phyloP scores from a whole-genome alignment of 35 echinoderm and acorn worm species.

The Acanthaster planci region DNA sequence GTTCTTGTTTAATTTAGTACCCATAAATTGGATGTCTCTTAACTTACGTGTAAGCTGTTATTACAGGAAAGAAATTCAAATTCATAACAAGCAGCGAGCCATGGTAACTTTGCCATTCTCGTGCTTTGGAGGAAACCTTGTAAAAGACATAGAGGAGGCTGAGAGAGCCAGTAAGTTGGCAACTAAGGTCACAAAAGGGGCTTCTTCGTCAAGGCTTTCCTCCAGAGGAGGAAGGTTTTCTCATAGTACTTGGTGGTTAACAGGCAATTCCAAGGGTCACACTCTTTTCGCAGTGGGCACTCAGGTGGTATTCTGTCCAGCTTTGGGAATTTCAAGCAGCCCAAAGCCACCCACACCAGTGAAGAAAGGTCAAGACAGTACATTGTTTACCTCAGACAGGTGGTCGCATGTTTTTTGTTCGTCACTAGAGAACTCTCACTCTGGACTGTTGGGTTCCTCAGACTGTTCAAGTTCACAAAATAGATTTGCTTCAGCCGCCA shows the following conservation, averaged over 20 bases:
- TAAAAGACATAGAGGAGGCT: not conserved
- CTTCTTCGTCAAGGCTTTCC: not conserved
- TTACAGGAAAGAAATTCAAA: too few species aligned
- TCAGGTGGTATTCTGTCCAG: too few species aligned
- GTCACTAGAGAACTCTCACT: not conserved
- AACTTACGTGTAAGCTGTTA: too few species aligned
- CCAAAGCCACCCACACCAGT: not conserved
- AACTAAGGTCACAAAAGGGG: not conserved
- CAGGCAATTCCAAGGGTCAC: not conserved
- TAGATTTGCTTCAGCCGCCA: constrained; percentile 24
- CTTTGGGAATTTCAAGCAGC: too few species aligned
- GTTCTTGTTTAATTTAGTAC: too few species aligned
- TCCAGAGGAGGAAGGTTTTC: not conserved
- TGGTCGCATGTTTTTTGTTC: constrained; percentile 6
- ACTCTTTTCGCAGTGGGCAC: not conserved
- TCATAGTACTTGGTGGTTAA: not conserved
- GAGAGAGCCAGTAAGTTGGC: constrained; percentile 2
- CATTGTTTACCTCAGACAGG: not conserved
- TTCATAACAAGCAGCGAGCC: too few species aligned
- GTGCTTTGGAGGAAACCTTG: not conserved
- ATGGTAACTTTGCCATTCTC: too few species aligned
- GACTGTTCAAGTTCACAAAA: constrained; percentile 38
- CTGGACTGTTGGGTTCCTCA: not conserved
- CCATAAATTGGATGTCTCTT: too few species aligned
- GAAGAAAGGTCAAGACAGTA: constrained; percentile 7